Base-by-base conservation (phyloP, 2,113 vertebrate species). In the Athene noctua region DNA sequence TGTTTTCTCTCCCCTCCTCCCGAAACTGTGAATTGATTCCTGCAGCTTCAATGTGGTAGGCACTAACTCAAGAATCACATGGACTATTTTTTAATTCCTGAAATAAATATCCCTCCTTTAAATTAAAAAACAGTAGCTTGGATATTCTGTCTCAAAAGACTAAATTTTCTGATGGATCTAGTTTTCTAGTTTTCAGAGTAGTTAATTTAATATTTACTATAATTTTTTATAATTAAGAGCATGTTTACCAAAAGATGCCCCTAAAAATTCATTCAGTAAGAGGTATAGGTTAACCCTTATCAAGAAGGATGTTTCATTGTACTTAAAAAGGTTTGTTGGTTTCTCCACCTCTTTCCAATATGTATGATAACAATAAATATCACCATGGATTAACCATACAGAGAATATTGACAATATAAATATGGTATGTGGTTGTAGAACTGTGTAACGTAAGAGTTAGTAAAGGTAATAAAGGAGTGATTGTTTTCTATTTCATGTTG, bases 1-100 rank as follows among this genome's bases (percentile, higher is more conserved):
- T 61, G 13, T 13, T 89, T 57, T 36, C 38, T 71, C 13, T 36
- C 40, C 32, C 27, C 29, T 27, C 38, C 26, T 83, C 51, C 36
- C 52, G 47, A 44, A 5, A 44, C 57, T 71, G 46, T 42, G 51
- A 57, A 63, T 77, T 17, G 10, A 51, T 9, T 36, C 22, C 68
- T 7, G 25, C 1, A 1, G 18, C 32, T 71, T 36, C 9, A 21
- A 22, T 6, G 5, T 5, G 19, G 7, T 19, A 42, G 57, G 47
- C 32, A 23, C 19, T 25, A 34, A 75, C 27, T 21, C 30, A 88
- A 38, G 25, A 46, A 18, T 3, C 0, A 17, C 15, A 68, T 0
- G 2, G 11, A 17, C 26, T 49, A 6, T 2, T 34, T 30, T n/a
- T 42, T 49, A 38, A 36, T 46, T 49, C 9, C 17, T 44, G 40